Base-by-base conservation (phyloP, 1,140 invertebrate genomes). In the Papilio aristodemus region DNA sequence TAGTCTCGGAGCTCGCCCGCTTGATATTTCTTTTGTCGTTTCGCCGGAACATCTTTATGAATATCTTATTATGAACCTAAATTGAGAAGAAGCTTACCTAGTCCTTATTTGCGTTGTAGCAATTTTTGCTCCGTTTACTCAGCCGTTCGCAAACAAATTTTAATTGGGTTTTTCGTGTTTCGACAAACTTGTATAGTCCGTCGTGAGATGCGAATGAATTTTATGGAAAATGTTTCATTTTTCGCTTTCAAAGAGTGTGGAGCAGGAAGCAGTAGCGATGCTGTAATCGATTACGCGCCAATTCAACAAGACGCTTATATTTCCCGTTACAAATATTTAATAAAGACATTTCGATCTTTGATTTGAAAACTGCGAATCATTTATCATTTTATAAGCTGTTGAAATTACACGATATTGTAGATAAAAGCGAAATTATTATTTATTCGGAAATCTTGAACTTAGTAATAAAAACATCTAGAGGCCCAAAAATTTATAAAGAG, bases 41-140 rank as follows among this genome's bases (percentile, higher is more conserved):
- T 69, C 73, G 54, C 63, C 60, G 71, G 75, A 81, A 87, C 84
- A 82, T 88, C 83, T 91, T 87, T 85, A 86, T 89, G 81, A 91
- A 87, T 87, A 87, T 87, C 84, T 89, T 91, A 89, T 89, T 90
- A 89, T 81, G 79, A 83, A 84, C 77, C 83, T 81, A 87, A 89
- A 88, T 86, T 89, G 81, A 86, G 81, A 80, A 82, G 83, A 67
- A 85, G 81, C 84, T 85, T 87, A 85, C 82, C 85, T 87, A 83
- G 79, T 89, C 78, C 70, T 83, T 89, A 85, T 91, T 91, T 91
- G 80, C 84, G 80, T 81, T 78, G 80, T 79, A 79, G 78, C 71
- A 86, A 84, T 87, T 90, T 87, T 87, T 88, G 67, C 83, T 80
- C 72, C 81, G 81, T 85, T 91, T 86, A 85, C 77, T 78, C 83